Percentiles rank a stretch among this genome's conserved stretches.
These are phyloP conservation scores for Macrocentrus cingulum DNA, from an alignment of 1,140 invertebrate genomes.

Conservation along the genomic window DNA sequence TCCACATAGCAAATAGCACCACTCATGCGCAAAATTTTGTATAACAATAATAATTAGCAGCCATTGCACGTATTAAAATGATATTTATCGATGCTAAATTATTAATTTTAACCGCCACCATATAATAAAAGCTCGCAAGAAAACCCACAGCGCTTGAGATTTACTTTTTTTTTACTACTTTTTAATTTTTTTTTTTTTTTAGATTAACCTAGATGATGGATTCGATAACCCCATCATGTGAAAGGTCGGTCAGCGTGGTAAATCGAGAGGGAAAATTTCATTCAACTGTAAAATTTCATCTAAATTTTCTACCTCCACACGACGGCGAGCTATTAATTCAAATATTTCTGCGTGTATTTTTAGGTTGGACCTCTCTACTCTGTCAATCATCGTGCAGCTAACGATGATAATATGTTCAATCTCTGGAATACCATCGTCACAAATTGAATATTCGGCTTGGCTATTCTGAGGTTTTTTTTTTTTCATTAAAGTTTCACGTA, in stretches of 20 bases:
- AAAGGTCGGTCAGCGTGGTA: conserved; percentile 36
- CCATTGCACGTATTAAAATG: conserved; percentile 22
- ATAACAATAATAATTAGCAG: conserved; percentile 26
- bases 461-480: no score
- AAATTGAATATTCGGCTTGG: no score
- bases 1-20: conserved; percentile 49
- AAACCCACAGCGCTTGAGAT: neutral
- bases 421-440: no score
- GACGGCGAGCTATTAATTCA: no score
- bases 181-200: no score
- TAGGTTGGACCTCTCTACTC: no score
- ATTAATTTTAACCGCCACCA: conserved; percentile 27
- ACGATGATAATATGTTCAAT: no score
- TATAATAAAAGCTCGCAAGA: conserved; percentile 7
- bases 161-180: no score
- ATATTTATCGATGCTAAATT: conserved; percentile 4
- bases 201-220: conserved; percentile 18
- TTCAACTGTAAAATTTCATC: neutral
- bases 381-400: no score
- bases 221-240: conserved; percentile 10
- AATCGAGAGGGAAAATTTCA: conserved; percentile 35
- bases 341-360: no score
- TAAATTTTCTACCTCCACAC: neutral
- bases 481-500: neutral
- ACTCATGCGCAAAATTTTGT: conserved; percentile 42